These are phyloP conservation scores for Sarcoramphus papa DNA, from an alignment of 2,797 vertebrate genomes.

Conservation along the genomic window DNA sequence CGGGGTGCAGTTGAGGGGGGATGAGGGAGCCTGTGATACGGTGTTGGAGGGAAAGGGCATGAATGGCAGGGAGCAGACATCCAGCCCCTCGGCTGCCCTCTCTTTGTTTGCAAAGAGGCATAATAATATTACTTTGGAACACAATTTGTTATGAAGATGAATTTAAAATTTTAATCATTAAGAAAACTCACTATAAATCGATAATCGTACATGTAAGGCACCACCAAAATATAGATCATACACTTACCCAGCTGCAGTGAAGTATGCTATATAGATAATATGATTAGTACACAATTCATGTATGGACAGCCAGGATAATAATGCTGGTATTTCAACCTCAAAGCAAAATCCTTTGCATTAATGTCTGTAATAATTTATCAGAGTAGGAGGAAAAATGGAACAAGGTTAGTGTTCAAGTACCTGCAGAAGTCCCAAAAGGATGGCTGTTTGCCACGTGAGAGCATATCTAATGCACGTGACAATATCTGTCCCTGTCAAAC, in stretches of 20 bases:
- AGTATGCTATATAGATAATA: background rate
- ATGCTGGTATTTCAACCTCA: background rate
- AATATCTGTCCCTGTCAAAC: background rate
- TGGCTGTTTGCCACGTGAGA: background rate
- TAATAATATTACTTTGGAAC: background rate
- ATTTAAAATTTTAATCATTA: background rate
- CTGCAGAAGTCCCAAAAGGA: background rate
- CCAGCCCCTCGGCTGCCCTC: background rate
- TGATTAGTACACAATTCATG: background rate
- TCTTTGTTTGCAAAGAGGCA: background rate
- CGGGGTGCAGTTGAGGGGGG: fast-evolving
- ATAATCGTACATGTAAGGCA: background rate
- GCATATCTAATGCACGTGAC: background rate
- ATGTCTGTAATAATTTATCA: background rate
- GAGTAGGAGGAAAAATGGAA: background rate
- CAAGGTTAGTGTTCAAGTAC: background rate
- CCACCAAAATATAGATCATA: background rate
- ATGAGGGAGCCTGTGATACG: background rate
- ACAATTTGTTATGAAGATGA: background rate
- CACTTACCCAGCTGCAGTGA: background rate
- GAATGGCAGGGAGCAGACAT: background rate
- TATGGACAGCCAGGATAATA: background rate
- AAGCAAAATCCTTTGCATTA: background rate
- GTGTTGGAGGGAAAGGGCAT: background rate
- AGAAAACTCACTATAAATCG: background rate